Percentiles rank a stretch among this genome's conserved stretches.
These are phyloP conservation scores for Clistopyga incitator DNA, from an alignment of 2,888 invertebrate species.

Conservation along the genomic window DNA sequence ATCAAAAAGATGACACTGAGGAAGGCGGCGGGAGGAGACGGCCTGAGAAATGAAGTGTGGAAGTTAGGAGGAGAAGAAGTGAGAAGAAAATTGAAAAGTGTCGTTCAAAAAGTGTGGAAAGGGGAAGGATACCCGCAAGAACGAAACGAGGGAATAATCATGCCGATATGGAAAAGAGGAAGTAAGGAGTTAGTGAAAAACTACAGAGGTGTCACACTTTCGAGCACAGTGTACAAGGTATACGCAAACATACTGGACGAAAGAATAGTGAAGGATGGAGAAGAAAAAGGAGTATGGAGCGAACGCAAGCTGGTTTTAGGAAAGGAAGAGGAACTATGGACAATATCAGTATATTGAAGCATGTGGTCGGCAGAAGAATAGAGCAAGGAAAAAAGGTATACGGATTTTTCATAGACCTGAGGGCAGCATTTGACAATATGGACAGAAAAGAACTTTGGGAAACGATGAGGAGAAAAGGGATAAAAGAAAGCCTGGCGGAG, in stretches of 20 bases:
- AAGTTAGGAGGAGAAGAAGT: not conserved
- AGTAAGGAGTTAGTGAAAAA: not conserved
- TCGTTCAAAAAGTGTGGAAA: not conserved
- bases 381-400: slow-evolving; percentile 45
- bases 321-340: slow-evolving; percentile 61
- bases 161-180: not conserved
- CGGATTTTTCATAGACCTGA: slow-evolving; percentile 65
- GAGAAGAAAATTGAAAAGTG: no score
- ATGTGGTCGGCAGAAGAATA: slow-evolving; percentile 45
- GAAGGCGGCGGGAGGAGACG: not conserved
- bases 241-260: not conserved
- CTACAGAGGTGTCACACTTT: not conserved
- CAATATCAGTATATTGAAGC: slow-evolving; percentile 56
- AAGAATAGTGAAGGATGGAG: not conserved
- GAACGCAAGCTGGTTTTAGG: slow-evolving; percentile 30
- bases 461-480: slow-evolving; percentile 46
- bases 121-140: not conserved
- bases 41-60: not conserved
- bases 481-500: slow-evolving; percentile 29
- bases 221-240: not conserved
- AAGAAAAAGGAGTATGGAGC: not conserved
- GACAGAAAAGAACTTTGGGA: slow-evolving; percentile 64
- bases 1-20: not conserved
- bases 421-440: slow-evolving; percentile 68
- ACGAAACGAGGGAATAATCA: not conserved